phyloP scores from a whole-genome alignment of 2,113 vertebrate genomes.

The Mixornis gularis region DNA sequence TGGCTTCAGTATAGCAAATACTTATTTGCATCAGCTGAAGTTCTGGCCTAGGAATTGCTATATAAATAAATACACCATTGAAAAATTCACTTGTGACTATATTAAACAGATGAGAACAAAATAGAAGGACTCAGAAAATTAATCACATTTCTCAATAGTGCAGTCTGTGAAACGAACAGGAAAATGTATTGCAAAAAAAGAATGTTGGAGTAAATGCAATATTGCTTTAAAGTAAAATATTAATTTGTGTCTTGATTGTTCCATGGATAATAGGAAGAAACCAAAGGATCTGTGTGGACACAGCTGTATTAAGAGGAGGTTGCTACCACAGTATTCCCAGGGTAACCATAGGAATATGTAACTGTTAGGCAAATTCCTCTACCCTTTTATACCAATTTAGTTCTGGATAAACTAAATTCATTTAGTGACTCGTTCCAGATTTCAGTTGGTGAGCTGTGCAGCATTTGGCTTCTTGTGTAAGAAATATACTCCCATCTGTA shows the following conservation, averaged over 20 bases:
- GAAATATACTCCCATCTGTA: slow-evolving; percentile 44
- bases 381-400: background rate
- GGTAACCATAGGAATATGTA: background rate
- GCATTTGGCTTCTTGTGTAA: slow-evolving; percentile 34
- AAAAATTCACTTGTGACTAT: background rate
- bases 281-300: background rate
- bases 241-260: background rate
- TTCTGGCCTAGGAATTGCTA: background rate
- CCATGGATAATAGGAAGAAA: background rate
- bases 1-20: background rate
- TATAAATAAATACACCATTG: background rate
- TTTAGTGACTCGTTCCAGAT: background rate
- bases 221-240: background rate
- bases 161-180: background rate
- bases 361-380: background rate
- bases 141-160: background rate
- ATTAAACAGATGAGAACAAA: background rate
- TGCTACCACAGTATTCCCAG: background rate
- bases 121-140: background rate
- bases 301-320: background rate
- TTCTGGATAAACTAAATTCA: slow-evolving; percentile 3
- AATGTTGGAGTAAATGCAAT: background rate
- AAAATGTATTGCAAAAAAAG: background rate
- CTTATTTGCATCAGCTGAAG: background rate
- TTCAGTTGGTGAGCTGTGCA: background rate